These are phyloP conservation scores for Geopemphigus sp. DNA, from an alignment of 1,140 invertebrate genomes.

Conservation along the genomic window DNA sequence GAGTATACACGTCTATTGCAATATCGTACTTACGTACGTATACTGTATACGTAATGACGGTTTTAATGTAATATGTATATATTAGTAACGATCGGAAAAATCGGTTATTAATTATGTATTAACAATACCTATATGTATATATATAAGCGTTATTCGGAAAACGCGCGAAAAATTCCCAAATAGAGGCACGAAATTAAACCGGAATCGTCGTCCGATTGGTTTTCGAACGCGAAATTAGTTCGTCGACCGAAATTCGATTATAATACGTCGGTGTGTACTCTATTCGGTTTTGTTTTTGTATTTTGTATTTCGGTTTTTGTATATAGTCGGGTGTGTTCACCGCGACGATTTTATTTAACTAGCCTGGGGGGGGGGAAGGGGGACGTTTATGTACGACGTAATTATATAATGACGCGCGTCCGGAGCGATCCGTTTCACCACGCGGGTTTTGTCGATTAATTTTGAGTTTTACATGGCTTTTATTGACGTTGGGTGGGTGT, in stretches of 20 bases:
- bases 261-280: too few species aligned
- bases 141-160: neutral
- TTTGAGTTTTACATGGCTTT: constrained; percentile 13
- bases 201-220: too few species aligned
- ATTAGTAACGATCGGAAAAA: neutral
- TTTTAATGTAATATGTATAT: neutral
- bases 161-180: constrained; percentile 7
- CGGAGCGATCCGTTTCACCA: too few species aligned
- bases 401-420: too few species aligned
- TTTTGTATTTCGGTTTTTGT: too few species aligned
- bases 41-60: too few species aligned
- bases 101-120: neutral
- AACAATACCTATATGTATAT: neutral
- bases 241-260: neutral
- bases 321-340: too few species aligned
- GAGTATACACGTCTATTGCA: neutral
- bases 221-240: neutral
- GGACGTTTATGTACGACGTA: too few species aligned
- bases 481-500: neutral
- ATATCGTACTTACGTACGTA: neutral
- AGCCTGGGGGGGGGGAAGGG: too few species aligned
- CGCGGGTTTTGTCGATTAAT: neutral
- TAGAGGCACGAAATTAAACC: constrained; percentile 14
- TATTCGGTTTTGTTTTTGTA: too few species aligned
- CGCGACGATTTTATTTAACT: too few species aligned